Evolutionary conservation across 2,113 vertebrate genomes (phyloP).

Genomic region (Actenoides lindsayi): DNA sequence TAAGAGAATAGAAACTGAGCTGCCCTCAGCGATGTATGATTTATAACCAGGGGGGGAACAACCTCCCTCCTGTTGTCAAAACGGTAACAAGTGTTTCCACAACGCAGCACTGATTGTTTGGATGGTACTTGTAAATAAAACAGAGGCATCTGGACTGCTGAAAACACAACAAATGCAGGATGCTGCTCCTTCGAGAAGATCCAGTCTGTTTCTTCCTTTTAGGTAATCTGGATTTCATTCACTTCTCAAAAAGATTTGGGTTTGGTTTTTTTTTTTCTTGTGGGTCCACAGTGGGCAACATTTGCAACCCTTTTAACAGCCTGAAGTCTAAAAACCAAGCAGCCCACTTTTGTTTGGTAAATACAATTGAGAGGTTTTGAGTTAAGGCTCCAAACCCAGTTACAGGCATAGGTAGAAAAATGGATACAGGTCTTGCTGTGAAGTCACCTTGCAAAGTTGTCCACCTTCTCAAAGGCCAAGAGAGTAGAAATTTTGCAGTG

Average conservation of each 20-base stretch:
- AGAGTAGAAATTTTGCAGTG: neutral
- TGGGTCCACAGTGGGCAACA: neutral
- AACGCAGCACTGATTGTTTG: neutral
- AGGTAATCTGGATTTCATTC: neutral
- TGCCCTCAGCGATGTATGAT: neutral
- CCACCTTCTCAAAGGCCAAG: neutral
- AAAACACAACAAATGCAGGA: neutral
- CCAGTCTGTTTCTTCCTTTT: neutral
- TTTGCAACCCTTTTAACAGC: neutral
- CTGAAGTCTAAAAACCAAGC: neutral
- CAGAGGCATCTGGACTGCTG: neutral
- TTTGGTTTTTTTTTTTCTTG: neutral
- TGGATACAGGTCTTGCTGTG: neutral
- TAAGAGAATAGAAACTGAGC: neutral
- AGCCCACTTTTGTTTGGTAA: neutral
- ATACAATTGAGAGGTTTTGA: neutral
- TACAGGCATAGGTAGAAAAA: neutral
- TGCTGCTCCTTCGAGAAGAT: neutral
- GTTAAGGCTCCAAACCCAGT: neutral
- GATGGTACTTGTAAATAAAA: neutral
- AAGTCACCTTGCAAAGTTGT: neutral
- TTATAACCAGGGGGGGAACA: neutral
- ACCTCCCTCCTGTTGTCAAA: conserved; percentile 8
- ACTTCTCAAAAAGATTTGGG: neutral
- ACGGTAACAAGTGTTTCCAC: neutral